Evolutionary conservation across 2,888 invertebrate species (phyloP).

Genomic region (Eilema caniola): DNA sequence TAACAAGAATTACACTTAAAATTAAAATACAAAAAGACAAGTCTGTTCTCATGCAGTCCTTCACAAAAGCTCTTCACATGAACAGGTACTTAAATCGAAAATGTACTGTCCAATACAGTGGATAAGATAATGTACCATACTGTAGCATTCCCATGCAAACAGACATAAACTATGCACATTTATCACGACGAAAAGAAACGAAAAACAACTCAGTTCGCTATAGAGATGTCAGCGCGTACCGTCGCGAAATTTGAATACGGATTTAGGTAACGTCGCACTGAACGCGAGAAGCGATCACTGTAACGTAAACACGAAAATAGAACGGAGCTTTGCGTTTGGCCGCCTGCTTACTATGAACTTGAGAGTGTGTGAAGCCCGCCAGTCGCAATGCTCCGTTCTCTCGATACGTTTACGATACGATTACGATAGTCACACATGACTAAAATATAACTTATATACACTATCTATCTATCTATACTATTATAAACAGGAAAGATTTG

Average conservation of each 20-base stretch:
- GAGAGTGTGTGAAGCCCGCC: no score
- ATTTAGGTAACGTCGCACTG: not conserved
- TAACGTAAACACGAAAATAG: not conserved
- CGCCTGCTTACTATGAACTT: no score
- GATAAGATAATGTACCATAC: constrained; percentile 43
- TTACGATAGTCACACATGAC: no score
- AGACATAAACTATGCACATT: constrained; percentile 45
- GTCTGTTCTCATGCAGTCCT: not conserved
- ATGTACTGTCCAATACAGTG: constrained; percentile 37
- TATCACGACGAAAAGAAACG: constrained; percentile 49
- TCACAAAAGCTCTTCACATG: not conserved
- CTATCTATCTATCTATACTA: no score
- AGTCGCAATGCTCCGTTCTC: no score
- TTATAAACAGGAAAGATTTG: no score
- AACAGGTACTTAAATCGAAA: constrained; percentile 21
- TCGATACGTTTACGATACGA: no score
- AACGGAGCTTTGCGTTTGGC: no score
- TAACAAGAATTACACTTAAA: no score
- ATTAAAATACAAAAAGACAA: not conserved
- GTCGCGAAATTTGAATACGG: constrained; percentile 50
- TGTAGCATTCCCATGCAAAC: constrained; percentile 37
- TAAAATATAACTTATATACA: no score
- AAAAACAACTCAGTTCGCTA: constrained; percentile 39
- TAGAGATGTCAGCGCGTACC: constrained; percentile 47
- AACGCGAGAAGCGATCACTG: not conserved